These are phyloP conservation scores for Turritopsis dohrnii DNA, from an alignment of 30 jellyfish, hydroid and myxozoan genomes.

Conservation along the genomic window DNA sequence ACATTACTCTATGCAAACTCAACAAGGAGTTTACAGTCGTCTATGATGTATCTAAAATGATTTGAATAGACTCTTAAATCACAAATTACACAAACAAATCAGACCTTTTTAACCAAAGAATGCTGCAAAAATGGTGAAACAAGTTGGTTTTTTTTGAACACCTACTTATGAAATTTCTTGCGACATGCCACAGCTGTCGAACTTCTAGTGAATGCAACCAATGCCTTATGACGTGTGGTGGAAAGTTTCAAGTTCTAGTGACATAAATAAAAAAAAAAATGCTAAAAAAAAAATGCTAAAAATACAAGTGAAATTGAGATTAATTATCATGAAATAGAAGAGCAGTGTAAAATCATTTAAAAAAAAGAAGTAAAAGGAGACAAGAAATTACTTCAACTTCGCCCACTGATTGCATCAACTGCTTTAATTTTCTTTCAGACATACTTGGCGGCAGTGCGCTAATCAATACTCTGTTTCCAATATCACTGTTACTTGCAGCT, in stretches of 20 bases:
- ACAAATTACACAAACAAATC: not conserved
- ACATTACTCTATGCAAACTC: constrained; percentile 24
- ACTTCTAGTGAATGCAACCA: constrained; percentile 35
- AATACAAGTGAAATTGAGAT: not conserved
- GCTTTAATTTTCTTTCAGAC: constrained; percentile 34
- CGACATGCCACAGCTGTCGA: constrained; percentile 34
- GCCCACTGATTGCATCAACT: constrained; percentile 38
- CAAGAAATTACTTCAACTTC: constrained; percentile 25
- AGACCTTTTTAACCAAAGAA: not conserved
- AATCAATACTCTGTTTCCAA: constrained; percentile 32
- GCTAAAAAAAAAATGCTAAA: not conserved
- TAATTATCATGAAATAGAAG: not conserved
- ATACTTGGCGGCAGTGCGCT: constrained; percentile 31
- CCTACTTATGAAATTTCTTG: constrained; percentile 38
- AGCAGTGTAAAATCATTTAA: too few relatives aligned
- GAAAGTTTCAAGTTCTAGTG: constrained; percentile 34
- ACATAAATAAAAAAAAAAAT: not conserved
- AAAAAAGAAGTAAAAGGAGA: too few relatives aligned
- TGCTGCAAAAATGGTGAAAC: not conserved
- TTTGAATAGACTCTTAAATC: not conserved
- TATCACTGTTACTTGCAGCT: constrained; percentile 15
- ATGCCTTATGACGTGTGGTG: constrained; percentile 36
- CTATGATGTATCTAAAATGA: constrained; percentile 13
- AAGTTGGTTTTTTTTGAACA: not conserved
- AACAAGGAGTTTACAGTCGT: constrained; percentile 27